Base-by-base conservation (phyloP, 1,140 invertebrate genomes). In the Hermatobates lingyangjiaoensis region DNA sequence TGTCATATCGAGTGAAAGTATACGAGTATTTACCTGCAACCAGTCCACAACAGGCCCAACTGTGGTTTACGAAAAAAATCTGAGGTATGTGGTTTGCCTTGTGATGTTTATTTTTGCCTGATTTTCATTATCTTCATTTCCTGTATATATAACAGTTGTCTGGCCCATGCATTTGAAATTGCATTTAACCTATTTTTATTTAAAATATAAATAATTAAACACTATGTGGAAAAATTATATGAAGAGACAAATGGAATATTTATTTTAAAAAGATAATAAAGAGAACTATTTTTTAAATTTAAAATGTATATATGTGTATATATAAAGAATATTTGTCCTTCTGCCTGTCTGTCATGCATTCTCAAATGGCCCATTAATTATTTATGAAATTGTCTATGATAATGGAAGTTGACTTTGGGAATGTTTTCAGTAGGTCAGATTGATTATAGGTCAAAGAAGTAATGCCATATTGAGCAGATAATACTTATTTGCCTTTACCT, bases 1-100 rank as follows among this genome's bases (percentile, higher is more conserved):
- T 48, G 69, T 90, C 18, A 76, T 90, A 42, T 83, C 84, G 1
- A 80, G 77, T 58, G 74, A 82, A 61, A 77, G 78, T 64, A 73
- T 94, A 15, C 74, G 82, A 48, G 80, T 94, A 58, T 78, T 93
- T 3, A 72, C 72, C 24, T 69, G 70, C 3, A 71, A 69, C 34
- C 20, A 27, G 21, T 52, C 48, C 54, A 40, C 62, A 54, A 30
- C 52, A 45, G 58, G 58, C 27, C 56, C 64, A 46, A 67, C 78
- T 34, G 68, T 80, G 34, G 76, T 84, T 54, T 70, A 84, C 48
- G 74, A 79, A 61, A 75, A 76, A 54, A 71, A 75, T 54, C 70
- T 82, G 38, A 75, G 74, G 76, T 78, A 68, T 58, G 55, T 56
- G 18, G 7, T 45, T 38, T 25, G 21, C 10, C 10, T 20, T 44